Conservation (phyloP, 2,888 invertebrate genomes). For the Syrphus vitripennis region DNA sequence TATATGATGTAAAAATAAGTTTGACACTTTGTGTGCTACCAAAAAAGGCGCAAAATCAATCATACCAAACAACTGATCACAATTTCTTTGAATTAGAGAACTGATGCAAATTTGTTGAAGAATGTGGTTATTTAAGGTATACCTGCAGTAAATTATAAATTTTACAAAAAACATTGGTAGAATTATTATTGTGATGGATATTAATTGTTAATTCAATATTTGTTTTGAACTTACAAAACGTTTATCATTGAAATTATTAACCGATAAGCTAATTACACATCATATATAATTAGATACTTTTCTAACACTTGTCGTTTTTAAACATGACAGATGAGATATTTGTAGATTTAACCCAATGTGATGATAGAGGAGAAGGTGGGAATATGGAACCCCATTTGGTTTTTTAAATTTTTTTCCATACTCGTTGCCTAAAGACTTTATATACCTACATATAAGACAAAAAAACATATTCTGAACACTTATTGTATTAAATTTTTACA, state of each 20-base stretch:
- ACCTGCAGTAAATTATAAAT: not conserved
- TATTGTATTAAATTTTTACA: too few species aligned
- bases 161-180: slow-evolving; percentile 5
- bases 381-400: too few species aligned
- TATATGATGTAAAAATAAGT: not conserved
- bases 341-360: not conserved
- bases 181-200: slow-evolving; percentile 25
- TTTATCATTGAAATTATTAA: slow-evolving; percentile 13
- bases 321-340: not conserved
- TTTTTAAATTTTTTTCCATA: not conserved
- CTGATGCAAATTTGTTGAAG: not conserved
- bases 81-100: not conserved
- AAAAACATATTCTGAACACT: too few species aligned
- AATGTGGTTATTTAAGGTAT: not conserved
- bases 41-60: not conserved
- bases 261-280: not conserved
- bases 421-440: too few species aligned
- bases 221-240: slow-evolving; percentile 15
- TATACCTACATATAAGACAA: too few species aligned
- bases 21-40: not conserved
- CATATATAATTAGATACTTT: not conserved
- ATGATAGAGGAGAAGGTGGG: too few species aligned
- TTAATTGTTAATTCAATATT: slow-evolving; percentile 40
- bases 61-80: not conserved
- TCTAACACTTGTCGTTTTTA: not conserved